Conservation (phyloP, 2,113 vertebrate species). For the Baryphthengus martii region DNA sequence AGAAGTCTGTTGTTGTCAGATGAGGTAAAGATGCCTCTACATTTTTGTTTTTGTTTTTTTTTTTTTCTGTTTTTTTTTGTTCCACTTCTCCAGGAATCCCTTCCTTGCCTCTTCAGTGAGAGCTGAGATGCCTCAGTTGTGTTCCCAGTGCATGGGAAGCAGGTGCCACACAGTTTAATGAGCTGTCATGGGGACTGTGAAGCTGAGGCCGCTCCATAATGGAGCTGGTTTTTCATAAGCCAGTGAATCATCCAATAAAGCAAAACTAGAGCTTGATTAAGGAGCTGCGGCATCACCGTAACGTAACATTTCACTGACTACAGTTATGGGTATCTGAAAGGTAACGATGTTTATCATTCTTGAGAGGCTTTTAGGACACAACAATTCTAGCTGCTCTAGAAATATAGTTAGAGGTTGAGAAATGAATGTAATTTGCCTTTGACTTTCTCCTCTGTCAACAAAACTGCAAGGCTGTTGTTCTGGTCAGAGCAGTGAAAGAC, state of each 20-base stretch:
- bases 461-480: neutral
- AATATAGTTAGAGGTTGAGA: neutral
- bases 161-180: slow-evolving; percentile 24
- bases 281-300: neutral
- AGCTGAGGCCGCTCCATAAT: neutral
- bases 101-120: neutral
- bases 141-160: neutral
- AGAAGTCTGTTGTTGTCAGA: neutral
- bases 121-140: neutral
- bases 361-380: neutral
- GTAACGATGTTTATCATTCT: neutral
- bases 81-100: neutral
- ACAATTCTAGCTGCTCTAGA: neutral
- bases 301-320: neutral
- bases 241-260: neutral
- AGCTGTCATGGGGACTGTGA: neutral
- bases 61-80: fast-evolving
- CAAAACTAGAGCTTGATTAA: slow-evolving; percentile 31
- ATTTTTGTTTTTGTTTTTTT: neutral
- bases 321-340: neutral
- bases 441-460: neutral
- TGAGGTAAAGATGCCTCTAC: neutral
- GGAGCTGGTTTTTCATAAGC: slow-evolving; percentile 1
- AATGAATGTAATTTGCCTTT: neutral
- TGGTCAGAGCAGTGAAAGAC: neutral